Conservation (phyloP, 2,888 invertebrate species). For the Eilema griseolum region DNA sequence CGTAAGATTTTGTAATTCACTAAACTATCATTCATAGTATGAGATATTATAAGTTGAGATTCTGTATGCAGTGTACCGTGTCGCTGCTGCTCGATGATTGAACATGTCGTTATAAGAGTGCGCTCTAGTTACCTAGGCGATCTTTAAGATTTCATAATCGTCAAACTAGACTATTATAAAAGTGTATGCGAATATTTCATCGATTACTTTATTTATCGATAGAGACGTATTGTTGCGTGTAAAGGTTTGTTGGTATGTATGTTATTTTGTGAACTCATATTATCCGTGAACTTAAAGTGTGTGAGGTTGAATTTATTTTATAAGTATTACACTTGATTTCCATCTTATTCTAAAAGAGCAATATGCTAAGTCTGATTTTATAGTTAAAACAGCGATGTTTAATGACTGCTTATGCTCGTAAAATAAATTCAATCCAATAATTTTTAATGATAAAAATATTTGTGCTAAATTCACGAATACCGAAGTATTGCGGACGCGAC, state of each 20-base stretch:
- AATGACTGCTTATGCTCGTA: slow-evolving; percentile 49
- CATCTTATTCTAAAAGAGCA: slow-evolving; percentile 34
- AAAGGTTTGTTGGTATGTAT: slow-evolving; percentile 58
- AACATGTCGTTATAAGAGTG: slow-evolving; percentile 51
- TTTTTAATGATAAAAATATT: slow-evolving; percentile 56
- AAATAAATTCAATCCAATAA: slow-evolving; percentile 59
- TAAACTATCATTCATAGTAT: slow-evolving; percentile 17
- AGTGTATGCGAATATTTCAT: slow-evolving; percentile 60
- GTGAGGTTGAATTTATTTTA: slow-evolving; percentile 47
- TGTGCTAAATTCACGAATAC: slow-evolving; percentile 72
- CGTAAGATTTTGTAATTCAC: slow-evolving; percentile 8
- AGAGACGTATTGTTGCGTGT: slow-evolving; percentile 59
- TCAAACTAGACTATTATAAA: slow-evolving; percentile 64
- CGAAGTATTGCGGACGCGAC: slow-evolving; percentile 62
- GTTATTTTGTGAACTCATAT: slow-evolving; percentile 51
- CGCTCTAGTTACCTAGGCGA: slow-evolving; percentile 55
- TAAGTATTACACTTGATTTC: slow-evolving; percentile 23
- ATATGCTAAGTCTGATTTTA: slow-evolving; percentile 40
- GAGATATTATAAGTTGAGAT: slow-evolving; percentile 31
- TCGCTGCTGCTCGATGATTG: slow-evolving; percentile 41
- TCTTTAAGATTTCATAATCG: slow-evolving; percentile 57
- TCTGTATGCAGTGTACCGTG: slow-evolving; percentile 49
- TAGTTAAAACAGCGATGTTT: slow-evolving; percentile 25
- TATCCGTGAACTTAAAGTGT: slow-evolving; percentile 35
- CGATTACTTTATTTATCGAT: slow-evolving; percentile 58